These are phyloP conservation scores for Antheraea yamamai DNA, from an alignment of 2,888 invertebrate species.

Conservation along the genomic window DNA sequence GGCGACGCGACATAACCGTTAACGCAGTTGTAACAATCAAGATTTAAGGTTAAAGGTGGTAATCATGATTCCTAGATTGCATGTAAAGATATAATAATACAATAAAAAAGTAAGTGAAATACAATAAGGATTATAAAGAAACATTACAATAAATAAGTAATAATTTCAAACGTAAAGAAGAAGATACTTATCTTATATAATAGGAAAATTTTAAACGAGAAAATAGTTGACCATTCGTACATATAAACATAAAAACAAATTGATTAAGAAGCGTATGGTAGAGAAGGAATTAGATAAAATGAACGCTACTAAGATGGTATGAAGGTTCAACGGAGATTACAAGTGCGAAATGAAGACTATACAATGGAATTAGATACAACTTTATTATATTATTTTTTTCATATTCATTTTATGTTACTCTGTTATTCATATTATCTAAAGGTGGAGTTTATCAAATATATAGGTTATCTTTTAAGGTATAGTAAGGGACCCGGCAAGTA, in stretches of 20 bases:
- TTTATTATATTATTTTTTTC: too few relatives aligned
- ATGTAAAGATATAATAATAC: neutral
- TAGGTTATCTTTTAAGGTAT: neutral
- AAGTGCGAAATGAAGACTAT: neutral
- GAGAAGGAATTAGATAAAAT: neutral
- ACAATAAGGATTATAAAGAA: neutral
- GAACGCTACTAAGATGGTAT: neutral
- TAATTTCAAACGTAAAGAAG: neutral
- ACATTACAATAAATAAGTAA: neutral
- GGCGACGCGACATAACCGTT: too few relatives aligned
- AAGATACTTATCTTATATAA: neutral
- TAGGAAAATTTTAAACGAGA: neutral
- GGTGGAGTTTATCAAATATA: neutral
- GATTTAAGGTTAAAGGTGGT: too few relatives aligned
- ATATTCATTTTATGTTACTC: too few relatives aligned
- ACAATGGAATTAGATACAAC: too few relatives aligned
- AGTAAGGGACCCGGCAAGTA: neutral
- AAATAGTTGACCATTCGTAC: neutral
- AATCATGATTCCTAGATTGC: neutral
- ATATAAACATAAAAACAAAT: neutral
- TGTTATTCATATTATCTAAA: neutral
- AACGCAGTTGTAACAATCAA: too few relatives aligned
- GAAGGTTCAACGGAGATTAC: neutral
- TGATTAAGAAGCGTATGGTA: neutral
- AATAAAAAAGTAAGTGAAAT: neutral